Base-by-base conservation (phyloP, 2,888 invertebrate species). In the Cryptosula pallasiana region DNA sequence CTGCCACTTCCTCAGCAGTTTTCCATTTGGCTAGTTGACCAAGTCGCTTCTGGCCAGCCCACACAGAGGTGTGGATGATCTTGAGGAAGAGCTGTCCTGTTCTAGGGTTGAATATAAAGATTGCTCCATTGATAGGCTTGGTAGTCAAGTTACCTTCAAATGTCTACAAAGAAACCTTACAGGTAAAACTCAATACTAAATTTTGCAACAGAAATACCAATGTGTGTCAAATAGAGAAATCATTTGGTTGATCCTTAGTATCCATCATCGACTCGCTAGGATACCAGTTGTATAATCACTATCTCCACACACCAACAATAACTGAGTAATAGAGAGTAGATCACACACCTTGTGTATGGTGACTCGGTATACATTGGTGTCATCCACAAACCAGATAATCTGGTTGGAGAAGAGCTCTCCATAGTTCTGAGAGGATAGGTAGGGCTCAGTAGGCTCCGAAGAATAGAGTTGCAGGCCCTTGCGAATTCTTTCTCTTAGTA, bases 371-470 rank as follows among this genome's bases (percentile, higher is more conserved):
- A 99, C 99, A 84, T 99, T 99, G 0, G 99, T 99, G 84, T 99
- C 99, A 82, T 99, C 99, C 16, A 99, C 98, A 86, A 99, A 99
- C 99, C 99, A 99, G 86, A 99, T 99, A 81, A 99, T 99, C 87
- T 99, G 99, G 87, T 99, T 99, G n/a, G 95, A 96, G 88, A 99
- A 99, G 71, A 99, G 87, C 86, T 99, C 99, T 77, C 99, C 98
- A 79, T 99, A 99, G 87, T 99, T 99, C 87, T 99, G 99, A 72
- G 96, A 96, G 73, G 97, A 97, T 35, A 99, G 88, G 82, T 99
- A 99, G 0, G 99, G 99, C 85, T 99, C 99, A 1, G 99, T 99
- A 0, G 99, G 99, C 84, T 99, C 99, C 0, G 97, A 97, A 0
- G 96, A 96, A 86, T 99, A 99, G 70, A 99, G 88, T 81, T 99